Base-by-base conservation (phyloP, 2,797 vertebrate species). In the Fratercula arctica region DNA sequence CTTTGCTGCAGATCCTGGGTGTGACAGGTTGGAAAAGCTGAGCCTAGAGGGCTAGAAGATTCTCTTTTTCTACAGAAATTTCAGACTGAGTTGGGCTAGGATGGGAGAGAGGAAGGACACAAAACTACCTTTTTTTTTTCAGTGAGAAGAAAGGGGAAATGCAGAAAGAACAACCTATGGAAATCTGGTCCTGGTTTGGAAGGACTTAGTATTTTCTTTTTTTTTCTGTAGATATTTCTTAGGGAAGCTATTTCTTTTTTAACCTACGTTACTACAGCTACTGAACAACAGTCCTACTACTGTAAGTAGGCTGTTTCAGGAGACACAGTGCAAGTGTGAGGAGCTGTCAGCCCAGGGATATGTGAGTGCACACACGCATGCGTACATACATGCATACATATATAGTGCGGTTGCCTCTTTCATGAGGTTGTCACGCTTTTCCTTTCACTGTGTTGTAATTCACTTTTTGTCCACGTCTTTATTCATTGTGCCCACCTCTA, bases 361-460 rank as follows among this genome's bases (percentile, higher is more conserved):
- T 20, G 35, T n/a, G 63, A 45, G 13, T 24, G 19, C 29, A 37
- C 1, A 0, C 13, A 26, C 0, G 1, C 14, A 19, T 21, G 15
- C 13, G 24, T 39, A 24, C 20, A 17, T 28, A 35, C 19, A 21
- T 28, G 11, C n/a, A 33, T 18, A 8, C n/a, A 11, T 28, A 33
- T 28, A 5, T 6, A 48, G 13, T 21, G 41, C 11, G 4, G 35
- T 35, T 76, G n/a, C 16, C 11, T 39, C 24, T 13, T 63, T 61
- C 43, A 31, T 37, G n/a, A 64, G 10, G 15, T 67, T 37, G 33
- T 41, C 45, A 45, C 12, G 20, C 18, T 48, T 60, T 43, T 64
- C 39, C 17, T 57, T 66, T 50, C 41, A 35, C 29, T 60, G 54
- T 50, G 17, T 29, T 48, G 15, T 23, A 84, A 86, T 41, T 77